A percentile compares a stretch with the other conserved stretches of the same genome.
phyloP scores from a whole-genome alignment of 2,797 vertebrate species.

The Glossophaga mutica region DNA sequence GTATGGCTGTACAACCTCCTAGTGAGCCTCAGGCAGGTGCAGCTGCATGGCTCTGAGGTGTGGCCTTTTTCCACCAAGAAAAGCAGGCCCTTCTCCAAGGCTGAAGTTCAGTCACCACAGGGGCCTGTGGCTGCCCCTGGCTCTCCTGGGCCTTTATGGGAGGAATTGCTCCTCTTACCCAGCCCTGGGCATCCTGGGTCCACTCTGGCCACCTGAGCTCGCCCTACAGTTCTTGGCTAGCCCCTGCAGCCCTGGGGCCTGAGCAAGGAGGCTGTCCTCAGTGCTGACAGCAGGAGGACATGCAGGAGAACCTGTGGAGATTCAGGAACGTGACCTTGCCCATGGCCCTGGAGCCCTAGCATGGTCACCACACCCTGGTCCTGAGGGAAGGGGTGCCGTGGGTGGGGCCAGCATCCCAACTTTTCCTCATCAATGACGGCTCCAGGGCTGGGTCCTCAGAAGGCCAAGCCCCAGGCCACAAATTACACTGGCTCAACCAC shows the following conservation, averaged over 20 bases:
- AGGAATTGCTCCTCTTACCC: not conserved
- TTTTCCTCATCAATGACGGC: not conserved
- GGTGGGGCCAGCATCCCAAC: not conserved
- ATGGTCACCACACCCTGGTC: not conserved
- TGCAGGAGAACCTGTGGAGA: not conserved
- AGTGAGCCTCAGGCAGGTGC: too few relatives aligned
- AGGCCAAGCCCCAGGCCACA: not conserved
- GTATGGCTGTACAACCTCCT: not conserved
- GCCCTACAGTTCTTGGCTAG: not conserved
- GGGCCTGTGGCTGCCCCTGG: not conserved
- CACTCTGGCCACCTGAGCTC: not conserved
- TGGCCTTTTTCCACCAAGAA: not conserved
- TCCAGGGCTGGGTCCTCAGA: not conserved
- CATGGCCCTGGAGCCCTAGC: not conserved
- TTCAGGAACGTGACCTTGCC: not conserved
- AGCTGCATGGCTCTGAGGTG: accelerated
- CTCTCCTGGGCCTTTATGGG: not conserved
- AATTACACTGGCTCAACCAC: not conserved
- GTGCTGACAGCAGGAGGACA: not conserved
- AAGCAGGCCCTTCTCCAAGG: not conserved
- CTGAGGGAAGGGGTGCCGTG: not conserved
- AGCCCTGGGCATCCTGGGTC: not conserved
- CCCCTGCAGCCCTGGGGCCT: not conserved
- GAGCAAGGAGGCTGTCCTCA: not conserved
- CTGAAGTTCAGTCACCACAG: not conserved